Evolutionary conservation across 2,888 invertebrate species (phyloP), one percentile per base, ranked within the genome.

Genomic region (Lissonota sp.): DNA sequence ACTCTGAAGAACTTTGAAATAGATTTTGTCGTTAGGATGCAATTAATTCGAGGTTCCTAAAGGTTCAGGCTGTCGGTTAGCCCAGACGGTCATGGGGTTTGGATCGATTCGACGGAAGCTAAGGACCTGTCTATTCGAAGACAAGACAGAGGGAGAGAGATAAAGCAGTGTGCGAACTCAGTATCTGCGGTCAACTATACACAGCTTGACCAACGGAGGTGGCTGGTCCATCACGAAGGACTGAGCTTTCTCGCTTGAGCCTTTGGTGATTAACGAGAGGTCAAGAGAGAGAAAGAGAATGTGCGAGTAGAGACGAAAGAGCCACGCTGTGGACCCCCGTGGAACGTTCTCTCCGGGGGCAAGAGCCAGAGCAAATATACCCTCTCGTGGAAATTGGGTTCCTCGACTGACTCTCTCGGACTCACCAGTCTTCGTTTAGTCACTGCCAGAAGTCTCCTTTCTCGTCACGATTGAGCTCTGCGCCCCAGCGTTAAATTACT

Each of bases 231-330:
- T 83, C 79, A 83, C 73, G 83, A 80, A 75, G 77, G 77, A 79
- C 76, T 74, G 81, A 76, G 79, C 79, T 77, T 83, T 74, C 74
- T 78, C 74, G 88, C 85, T 85, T 83, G 86, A 85, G 90, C 90
- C 91, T 92, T 91, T 91, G 90, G 91, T 92, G 92, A 92, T 92
- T 92, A 92, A 91, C 91, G 90, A 90, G 88, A 90, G 91, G 90
- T 91, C 91, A 90, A 88, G 87, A 62, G 76, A 73, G 67, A 58
- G 64, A 67, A 51, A 51, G 16, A 55, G 40, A 37, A 14, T 7
- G 60, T 40, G 75, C 44, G 69, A 74, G 57, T 26, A 44, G 55
- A 57, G 73, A 49, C 26, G 60, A 26, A 44, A 46, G 55, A 58
- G 70, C 64, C 60, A 46, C 74, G 80, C 26, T 3, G 67, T 69